These are phyloP conservation scores for Micromesistius poutassou DNA, from an alignment of 2,797 vertebrate genomes.

Conservation along the genomic window DNA sequence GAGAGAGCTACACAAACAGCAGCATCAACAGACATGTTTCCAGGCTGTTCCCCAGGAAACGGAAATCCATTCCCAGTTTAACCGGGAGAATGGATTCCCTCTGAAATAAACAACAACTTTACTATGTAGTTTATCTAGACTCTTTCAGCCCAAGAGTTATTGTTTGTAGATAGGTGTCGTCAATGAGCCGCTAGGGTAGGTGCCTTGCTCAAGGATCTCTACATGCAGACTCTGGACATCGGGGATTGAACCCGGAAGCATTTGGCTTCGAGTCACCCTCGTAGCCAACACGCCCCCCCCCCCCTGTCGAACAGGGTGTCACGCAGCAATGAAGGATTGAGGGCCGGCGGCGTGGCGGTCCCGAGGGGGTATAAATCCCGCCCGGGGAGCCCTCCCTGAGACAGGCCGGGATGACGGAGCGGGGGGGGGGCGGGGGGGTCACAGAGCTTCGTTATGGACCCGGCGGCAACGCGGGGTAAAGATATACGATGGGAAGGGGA, in stretches of 20 bases:
- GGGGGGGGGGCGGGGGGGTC: conserved; percentile 34
- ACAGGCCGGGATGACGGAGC: conserved; percentile 37
- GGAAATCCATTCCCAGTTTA: conserved; percentile 7
- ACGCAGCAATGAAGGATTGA: conserved; percentile 41
- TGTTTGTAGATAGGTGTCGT: no score
- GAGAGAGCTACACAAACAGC: conserved; percentile 6
- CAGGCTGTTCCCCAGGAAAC: conserved; percentile 6
- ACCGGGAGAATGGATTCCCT: conserved; percentile 9
- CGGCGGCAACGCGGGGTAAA: conserved; percentile 44
- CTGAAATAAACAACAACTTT: not conserved
- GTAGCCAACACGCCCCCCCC: no score
- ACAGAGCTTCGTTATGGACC: conserved; percentile 46
- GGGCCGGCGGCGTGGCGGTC: conserved; percentile 38
- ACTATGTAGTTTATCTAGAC: no score
- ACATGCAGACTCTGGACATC: no score
- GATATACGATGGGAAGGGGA: conserved; percentile 36
- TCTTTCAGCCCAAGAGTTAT: not conserved
- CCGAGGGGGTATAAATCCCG: conserved; percentile 43
- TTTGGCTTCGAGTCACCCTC: no score
- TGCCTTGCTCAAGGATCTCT: no score
- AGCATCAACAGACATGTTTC: conserved; percentile 16
- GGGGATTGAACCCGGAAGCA: no score
- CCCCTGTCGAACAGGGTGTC: conserved; percentile 30
- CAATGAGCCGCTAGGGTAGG: no score
- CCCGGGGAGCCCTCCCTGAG: conserved; percentile 5